These are phyloP conservation scores for Sebastes minor DNA, from an alignment of 2,797 vertebrate species.

Conservation along the genomic window DNA sequence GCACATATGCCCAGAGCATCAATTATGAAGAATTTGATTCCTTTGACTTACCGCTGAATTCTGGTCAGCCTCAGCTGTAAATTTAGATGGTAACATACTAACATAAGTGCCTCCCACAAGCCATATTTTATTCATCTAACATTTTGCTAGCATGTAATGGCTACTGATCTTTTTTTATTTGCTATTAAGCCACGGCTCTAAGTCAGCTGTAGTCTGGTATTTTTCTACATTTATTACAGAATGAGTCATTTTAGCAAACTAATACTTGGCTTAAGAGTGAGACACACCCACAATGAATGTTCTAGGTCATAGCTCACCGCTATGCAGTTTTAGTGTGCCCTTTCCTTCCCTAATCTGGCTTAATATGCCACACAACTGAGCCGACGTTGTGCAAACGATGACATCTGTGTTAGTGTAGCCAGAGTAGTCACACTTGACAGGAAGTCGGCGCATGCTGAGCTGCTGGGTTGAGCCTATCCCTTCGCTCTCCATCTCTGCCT, in stretches of 20 bases:
- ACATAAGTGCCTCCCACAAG: not conserved
- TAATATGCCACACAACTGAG: conserved; percentile 22
- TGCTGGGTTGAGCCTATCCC: not conserved
- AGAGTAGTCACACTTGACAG: conserved; percentile 25
- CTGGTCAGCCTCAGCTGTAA: not conserved
- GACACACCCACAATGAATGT: conserved; percentile 47
- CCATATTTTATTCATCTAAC: not conserved
- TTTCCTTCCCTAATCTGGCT: conserved; percentile 51
- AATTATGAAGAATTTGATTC: not conserved
- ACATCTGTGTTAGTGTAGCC: conserved; percentile 34
- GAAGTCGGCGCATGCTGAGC: conserved; percentile 26
- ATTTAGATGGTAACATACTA: not conserved
- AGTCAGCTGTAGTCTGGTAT: not conserved
- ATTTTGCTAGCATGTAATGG: not conserved
- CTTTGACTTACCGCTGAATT: not conserved
- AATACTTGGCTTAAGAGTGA: conserved; percentile 22
- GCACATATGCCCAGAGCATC: not conserved
- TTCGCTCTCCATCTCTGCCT: not conserved
- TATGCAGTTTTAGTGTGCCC: conserved; percentile 9
- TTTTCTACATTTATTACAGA: conserved; percentile 25
- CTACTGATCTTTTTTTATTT: not conserved
- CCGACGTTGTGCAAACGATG: conserved; percentile 29
- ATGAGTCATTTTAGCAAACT: conserved; percentile 38
- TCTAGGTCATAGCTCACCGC: conserved; percentile 44
- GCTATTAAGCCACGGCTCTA: not conserved